Evolutionary conservation across 92 coral and sea anemone genomes (phyloP), one percentile per base, ranked within the genome.

Genomic region (Zoanthus sansibaricus): DNA sequence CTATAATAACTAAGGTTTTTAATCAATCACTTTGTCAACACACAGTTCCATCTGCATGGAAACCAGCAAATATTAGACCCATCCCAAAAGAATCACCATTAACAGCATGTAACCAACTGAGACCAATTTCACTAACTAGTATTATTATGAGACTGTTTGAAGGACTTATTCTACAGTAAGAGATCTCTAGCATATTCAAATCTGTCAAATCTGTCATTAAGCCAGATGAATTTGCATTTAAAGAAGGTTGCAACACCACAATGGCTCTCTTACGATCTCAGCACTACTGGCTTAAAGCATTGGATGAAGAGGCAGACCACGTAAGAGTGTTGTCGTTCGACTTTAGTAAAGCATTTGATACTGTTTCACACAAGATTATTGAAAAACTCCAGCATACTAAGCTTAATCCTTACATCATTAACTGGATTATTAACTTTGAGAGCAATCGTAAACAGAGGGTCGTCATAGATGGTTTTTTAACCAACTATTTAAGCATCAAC

Each of bases 321-420:
- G 90, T 78, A 61, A 56, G 85, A 78, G 72, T 87, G 67, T 33
- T 87, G 62, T 86, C 89, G 11, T 78, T 86, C 70, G 58, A 87
- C 37, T 87, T 87, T 48, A 78, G 62, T 21, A 87, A 87, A 78
- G 90, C 90, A 2, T 87, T 87, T 78, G 86, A 87, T 71, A 78
- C 90, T 17, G 79, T 87, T 68, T 56, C 90, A 77, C 42, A 78
- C 47, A 78, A 76, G 76, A 58, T 76, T 12, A 30, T 30, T 86
- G 89, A 86, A 56, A 76, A 85, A 72, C 82, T 85, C 15, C 73
- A 85, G 32, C 13, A 4, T 49, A 58, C 75, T 3, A 86, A 76
- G 54, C 49, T 86, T 59, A 86, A 86, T 58, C 89, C 89, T 62
- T 86, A 76, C 59, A 86, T 76, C 20, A 86, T 31, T 56, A 86